Percentiles rank a stretch among this genome's conserved stretches.
Conservation (phyloP, 1,140 invertebrate species). For the Plutomurus gul region DNA sequence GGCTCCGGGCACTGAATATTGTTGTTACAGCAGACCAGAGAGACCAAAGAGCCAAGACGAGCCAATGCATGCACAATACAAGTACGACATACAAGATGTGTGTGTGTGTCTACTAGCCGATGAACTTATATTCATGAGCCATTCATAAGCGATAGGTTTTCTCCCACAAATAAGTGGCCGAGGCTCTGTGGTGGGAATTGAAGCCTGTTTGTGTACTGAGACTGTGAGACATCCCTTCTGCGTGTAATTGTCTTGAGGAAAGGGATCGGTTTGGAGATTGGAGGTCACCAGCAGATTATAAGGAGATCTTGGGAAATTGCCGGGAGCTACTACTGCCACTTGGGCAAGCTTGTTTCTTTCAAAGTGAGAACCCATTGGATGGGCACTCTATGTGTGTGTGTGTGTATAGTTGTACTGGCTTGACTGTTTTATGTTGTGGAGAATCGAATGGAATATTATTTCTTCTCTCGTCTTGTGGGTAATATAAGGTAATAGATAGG, state of each 20-base stretch:
- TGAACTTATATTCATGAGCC: neutral
- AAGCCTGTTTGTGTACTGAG: neutral
- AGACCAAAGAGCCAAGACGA: neutral
- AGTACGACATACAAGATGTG: too few relatives aligned
- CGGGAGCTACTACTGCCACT: slow-evolving; percentile 10
- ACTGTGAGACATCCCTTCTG: slow-evolving; percentile 10
- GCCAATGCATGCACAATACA: too few relatives aligned
- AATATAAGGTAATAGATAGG: slow-evolving; percentile 16
- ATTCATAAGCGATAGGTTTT: slow-evolving; percentile 17
- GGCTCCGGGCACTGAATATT: too few relatives aligned
- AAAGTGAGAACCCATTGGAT: neutral
- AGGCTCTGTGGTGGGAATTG: neutral
- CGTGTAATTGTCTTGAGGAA: slow-evolving; percentile 23
- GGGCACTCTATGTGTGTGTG: neutral
- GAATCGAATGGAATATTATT: neutral
- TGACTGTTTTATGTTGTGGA: too few relatives aligned
- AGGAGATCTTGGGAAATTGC: slow-evolving; percentile 11
- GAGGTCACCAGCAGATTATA: slow-evolving; percentile 19
- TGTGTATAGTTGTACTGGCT: too few relatives aligned
- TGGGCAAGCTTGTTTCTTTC: slow-evolving; percentile 5
- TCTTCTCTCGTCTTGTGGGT: neutral
- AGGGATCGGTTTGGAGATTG: slow-evolving; percentile 22
- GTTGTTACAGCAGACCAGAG: neutral
- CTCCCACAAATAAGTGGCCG: neutral
- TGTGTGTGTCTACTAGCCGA: neutral